Evolutionary conservation across 2,797 vertebrate species (phyloP).

Genomic region (Chrysolophus pictus): DNA sequence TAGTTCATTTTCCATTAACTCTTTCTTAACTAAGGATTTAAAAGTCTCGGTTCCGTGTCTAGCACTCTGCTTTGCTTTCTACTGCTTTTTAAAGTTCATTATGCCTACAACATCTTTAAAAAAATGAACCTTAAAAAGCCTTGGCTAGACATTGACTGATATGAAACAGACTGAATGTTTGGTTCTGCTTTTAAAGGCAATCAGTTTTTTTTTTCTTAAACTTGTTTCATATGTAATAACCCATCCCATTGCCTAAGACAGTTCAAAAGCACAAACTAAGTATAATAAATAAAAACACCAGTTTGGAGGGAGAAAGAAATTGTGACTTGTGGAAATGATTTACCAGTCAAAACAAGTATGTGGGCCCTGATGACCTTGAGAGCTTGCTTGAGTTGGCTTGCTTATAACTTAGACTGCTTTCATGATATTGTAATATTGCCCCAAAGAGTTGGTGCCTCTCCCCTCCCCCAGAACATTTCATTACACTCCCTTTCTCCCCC

Average conservation of each 20-base stretch:
- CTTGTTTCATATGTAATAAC: slow-evolving; percentile 29
- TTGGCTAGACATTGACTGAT: slow-evolving; percentile 12
- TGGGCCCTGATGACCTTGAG: slow-evolving; percentile 1
- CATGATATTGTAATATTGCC: not conserved
- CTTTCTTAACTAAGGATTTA: slow-evolving; percentile 70
- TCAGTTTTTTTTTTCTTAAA: not conserved
- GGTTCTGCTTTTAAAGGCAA: slow-evolving; percentile 45
- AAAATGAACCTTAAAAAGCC: slow-evolving; percentile 48
- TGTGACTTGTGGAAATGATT: not conserved
- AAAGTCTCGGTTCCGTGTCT: slow-evolving; percentile 28
- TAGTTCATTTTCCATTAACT: slow-evolving; percentile 74
- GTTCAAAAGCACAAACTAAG: not conserved
- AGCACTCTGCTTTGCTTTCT: slow-evolving; percentile 52
- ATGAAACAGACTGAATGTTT: slow-evolving; percentile 30
- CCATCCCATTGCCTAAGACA: slow-evolving; percentile 9
- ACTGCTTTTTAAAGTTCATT: slow-evolving; percentile 50
- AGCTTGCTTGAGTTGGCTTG: slow-evolving; percentile 40
- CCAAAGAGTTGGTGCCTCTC: not conserved
- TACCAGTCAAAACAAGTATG: not conserved
- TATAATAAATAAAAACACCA: not conserved
- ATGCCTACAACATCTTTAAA: not conserved
- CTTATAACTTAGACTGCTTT: slow-evolving; percentile 36
- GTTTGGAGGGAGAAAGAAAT: not conserved
- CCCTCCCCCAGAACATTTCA: slow-evolving; percentile 64
- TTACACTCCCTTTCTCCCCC: slow-evolving; percentile 59